phyloP scores from a whole-genome alignment of 2,888 invertebrate genomes.

The Lucinisca nassula region DNA sequence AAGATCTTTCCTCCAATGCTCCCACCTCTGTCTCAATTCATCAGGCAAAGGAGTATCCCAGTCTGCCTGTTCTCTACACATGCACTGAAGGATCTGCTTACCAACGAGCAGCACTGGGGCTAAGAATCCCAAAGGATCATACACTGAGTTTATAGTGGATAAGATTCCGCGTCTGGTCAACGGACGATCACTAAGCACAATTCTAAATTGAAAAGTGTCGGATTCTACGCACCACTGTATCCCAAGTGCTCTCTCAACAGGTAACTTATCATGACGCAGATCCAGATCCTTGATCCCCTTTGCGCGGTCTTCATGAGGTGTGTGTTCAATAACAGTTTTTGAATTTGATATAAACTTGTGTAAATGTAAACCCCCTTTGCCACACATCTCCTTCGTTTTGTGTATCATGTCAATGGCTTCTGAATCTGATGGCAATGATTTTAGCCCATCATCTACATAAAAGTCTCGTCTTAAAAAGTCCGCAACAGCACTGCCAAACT shows the following conservation, averaged over 20 bases:
- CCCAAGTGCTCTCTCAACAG: slow-evolving; percentile 62
- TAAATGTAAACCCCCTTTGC: slow-evolving; percentile 38
- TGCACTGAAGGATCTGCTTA: slow-evolving; percentile 63
- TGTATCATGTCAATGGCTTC: slow-evolving; percentile 39
- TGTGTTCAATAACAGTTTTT: slow-evolving; percentile 32
- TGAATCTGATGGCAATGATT: slow-evolving; percentile 27
- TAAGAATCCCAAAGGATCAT: slow-evolving; percentile 66
- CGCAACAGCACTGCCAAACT: slow-evolving; percentile 17
- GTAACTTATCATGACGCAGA: background rate
- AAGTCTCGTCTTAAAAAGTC: slow-evolving; percentile 52
- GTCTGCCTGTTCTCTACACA: slow-evolving; percentile 40
- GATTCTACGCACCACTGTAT: slow-evolving; percentile 54
- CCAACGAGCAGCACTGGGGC: slow-evolving; percentile 56
- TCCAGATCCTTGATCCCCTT: background rate
- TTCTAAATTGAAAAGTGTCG: slow-evolving; percentile 58
- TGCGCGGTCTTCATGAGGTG: slow-evolving; percentile 43
- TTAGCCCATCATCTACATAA: slow-evolving; percentile 66
- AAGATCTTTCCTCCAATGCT: background rate
- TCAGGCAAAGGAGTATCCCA: slow-evolving; percentile 69
- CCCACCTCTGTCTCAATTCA: slow-evolving; percentile 44
- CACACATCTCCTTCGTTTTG: slow-evolving; percentile 29
- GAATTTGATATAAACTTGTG: slow-evolving; percentile 63
- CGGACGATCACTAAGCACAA: slow-evolving; percentile 44
- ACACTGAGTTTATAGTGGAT: slow-evolving; percentile 39
- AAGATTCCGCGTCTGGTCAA: slow-evolving; percentile 44